Percentiles rank a stretch among this genome's conserved stretches.
phyloP scores from a whole-genome alignment of 2,888 invertebrate species.

The Crocallis elinguaria region DNA sequence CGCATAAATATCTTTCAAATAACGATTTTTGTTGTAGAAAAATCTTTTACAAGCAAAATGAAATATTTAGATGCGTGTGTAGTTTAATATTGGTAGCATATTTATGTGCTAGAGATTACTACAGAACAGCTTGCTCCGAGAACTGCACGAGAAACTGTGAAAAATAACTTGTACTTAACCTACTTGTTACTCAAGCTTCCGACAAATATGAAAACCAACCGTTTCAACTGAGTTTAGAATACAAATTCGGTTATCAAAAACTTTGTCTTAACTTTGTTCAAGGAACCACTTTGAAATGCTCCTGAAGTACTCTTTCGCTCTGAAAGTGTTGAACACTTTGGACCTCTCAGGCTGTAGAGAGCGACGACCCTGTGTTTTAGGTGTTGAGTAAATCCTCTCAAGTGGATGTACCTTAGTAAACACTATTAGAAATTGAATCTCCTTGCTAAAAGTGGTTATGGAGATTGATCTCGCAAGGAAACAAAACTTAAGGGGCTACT shows the following conservation, averaged over 20 bases:
- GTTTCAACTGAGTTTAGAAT: background rate
- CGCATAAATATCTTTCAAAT: background rate
- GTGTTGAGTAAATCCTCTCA: background rate
- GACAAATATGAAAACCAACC: constrained; percentile 21
- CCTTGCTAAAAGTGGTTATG: no score
- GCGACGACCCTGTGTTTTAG: background rate
- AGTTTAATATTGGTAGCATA: background rate
- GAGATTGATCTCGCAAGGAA: no score
- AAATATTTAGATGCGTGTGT: no score
- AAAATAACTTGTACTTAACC: constrained; percentile 55
- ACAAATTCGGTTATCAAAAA: background rate
- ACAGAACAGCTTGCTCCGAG: background rate
- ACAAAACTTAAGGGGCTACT: no score
- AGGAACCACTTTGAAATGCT: constrained; percentile 16
- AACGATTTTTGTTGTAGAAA: background rate
- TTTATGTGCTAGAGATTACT: background rate
- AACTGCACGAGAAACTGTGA: constrained; percentile 39
- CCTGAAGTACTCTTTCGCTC: background rate
- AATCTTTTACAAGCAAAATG: no score
- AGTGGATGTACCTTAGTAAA: no score
- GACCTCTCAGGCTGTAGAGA: background rate
- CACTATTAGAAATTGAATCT: no score
- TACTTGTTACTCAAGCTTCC: constrained; percentile 37
- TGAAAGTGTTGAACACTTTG: background rate
- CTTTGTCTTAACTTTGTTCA: constrained; percentile 4